These are phyloP conservation scores for Hylomyscus alleni DNA, from an alignment of 2,797 vertebrate genomes.

Conservation along the genomic window DNA sequence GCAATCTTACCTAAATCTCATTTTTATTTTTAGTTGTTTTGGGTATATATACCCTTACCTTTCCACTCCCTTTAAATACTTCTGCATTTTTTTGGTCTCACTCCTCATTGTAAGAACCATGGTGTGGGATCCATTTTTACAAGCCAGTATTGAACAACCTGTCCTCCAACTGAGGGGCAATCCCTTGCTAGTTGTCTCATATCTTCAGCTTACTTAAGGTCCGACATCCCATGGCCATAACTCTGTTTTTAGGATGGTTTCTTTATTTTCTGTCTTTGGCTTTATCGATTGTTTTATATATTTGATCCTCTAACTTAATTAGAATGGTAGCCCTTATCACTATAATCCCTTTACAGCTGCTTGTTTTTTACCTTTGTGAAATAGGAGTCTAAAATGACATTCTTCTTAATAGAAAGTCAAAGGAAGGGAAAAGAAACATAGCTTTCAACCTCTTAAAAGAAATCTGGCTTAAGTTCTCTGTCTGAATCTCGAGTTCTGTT, in stretches of 20 bases:
- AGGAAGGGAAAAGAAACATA: not conserved
- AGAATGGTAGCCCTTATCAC: not conserved
- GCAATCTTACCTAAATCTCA: not conserved
- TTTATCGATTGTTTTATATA: constrained; percentile 34
- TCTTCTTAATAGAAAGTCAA: constrained; percentile 57
- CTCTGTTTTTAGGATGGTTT: constrained; percentile 36
- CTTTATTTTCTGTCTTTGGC: constrained; percentile 67
- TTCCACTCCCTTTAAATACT: not conserved
- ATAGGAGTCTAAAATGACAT: constrained; percentile 36
- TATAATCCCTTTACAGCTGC: constrained; percentile 15
- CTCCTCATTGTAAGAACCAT: constrained; percentile 14
- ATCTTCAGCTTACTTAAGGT: not conserved
- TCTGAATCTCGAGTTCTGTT: not conserved
- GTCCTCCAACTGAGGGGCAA: constrained; percentile 12
- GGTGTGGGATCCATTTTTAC: constrained; percentile 31
- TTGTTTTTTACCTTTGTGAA: constrained; percentile 61
- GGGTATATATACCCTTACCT: not conserved
- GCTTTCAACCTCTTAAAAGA: constrained; percentile 6
- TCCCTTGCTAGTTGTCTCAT: not conserved
- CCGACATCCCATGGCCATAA: not conserved
- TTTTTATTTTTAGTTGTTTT: constrained; percentile 47
- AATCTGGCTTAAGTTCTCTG: constrained; percentile 1
- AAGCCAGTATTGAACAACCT: constrained; percentile 36
- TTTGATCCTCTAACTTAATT: constrained; percentile 62
- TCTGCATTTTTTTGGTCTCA: not conserved